Evolutionary conservation across 1,140 invertebrate species (phyloP), one percentile per base, ranked within the genome.

Genomic region (Drosophila carrolli): DNA sequence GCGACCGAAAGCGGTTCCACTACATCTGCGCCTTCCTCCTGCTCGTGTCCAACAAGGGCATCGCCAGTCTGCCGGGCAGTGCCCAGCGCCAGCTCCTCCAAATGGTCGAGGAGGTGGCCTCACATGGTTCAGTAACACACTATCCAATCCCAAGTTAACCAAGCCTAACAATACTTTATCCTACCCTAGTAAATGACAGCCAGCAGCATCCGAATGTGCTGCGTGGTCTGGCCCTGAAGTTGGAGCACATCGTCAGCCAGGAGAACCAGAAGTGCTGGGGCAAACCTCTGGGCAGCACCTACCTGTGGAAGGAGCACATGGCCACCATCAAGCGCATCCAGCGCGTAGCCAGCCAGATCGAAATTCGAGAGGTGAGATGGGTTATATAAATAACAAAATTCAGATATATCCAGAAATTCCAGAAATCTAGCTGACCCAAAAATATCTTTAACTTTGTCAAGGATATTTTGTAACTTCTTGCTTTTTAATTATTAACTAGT

Each of bases 21-120:
- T 99, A 99, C 93, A 98, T 99, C 79, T 98, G 97, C 86, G 97
- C 98, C 78, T 93, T 99, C 38, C 93, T 99, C 57, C 93, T 99
- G 32, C 93, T 99, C 43, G 96, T 99, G 37, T 96, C 96, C 47
- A 95, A 95, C 57, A 96, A 97, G 91, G 96, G 96, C 81, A 94
- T 98, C 81, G 95, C 95, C 51, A 92, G 85, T 40, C 93, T 99
- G 23, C 98, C 98, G 72, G 98, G 98, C 23, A 97, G 97, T 79
- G 97, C 98, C 32, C 98, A 99, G 92, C 97, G 98, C 91, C 95
- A 98, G 51, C 94, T 99, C 16, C 95, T 99, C 75, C 96, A 95
- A 85, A 98, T 99, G 95, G 93, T 99, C 55, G 98, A 99, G 93
- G 97, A 98, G 93, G 96, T 99, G 55, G 97, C 98, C 40, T 95